A percentile compares a stretch with the other conserved stretches of the same genome.
phyloP scores from a whole-genome alignment of 2,113 vertebrate genomes.

The Heterotilapia buettikoferi region DNA sequence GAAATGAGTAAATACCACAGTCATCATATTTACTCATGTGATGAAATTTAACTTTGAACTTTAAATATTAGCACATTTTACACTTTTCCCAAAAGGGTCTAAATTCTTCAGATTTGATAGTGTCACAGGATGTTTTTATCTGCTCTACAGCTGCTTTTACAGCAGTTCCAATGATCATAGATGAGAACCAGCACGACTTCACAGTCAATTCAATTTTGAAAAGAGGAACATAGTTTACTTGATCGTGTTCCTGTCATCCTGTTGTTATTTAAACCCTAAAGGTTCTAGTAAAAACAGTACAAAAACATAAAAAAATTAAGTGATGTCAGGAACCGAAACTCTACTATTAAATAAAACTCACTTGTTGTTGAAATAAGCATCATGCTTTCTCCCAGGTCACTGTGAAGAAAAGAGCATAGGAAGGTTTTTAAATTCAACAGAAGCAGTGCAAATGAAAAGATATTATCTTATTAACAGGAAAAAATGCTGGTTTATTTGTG shows the following conservation, averaged over 20 bases:
- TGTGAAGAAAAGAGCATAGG: too few relatives aligned
- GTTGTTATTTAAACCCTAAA: neutral
- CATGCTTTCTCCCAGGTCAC: slow-evolving; percentile 59
- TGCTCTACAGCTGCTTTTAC: neutral
- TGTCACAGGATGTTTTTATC: neutral
- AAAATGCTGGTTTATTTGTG: neutral
- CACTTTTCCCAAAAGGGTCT: neutral
- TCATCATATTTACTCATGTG: neutral
- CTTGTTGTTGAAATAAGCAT: slow-evolving; percentile 72
- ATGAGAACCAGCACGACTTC: neutral
- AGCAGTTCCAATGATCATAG: neutral
- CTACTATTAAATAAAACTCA: slow-evolving; percentile 52
- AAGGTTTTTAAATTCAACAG: too few relatives aligned
- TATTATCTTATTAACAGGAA: neutral
- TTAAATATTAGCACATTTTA: neutral
- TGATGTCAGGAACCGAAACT: neutral
- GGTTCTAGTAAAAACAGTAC: rapidly evolving
- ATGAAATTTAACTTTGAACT: neutral
- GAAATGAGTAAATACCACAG: neutral
- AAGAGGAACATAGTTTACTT: neutral
- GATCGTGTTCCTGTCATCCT: neutral
- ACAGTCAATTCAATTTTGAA: neutral
- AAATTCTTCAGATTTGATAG: neutral
- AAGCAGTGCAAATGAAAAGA: too few relatives aligned
- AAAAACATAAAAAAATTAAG: neutral